Percentiles rank a stretch among this genome's conserved stretches.
phyloP scores from a whole-genome alignment of 2,113 vertebrate genomes.

The Paedocypris sp. region DNA sequence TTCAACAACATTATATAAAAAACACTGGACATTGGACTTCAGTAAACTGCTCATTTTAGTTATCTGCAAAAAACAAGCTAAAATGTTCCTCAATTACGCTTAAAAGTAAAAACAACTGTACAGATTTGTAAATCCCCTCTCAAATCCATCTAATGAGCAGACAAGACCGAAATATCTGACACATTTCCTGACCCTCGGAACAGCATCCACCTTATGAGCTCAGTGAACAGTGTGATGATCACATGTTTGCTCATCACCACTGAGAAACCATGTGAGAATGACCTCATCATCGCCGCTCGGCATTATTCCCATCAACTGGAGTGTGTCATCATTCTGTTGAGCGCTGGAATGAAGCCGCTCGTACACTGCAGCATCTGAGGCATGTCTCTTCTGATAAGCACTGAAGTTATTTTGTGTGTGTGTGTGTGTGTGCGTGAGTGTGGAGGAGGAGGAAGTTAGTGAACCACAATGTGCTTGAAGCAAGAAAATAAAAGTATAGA shows the following conservation, averaged over 20 bases:
- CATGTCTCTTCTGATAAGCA: constrained; percentile 10
- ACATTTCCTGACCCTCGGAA: not conserved
- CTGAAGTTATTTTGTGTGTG: constrained; percentile 7
- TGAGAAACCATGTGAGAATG: constrained; percentile 28
- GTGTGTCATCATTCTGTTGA: constrained; percentile 31
- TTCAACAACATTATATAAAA: too few species aligned
- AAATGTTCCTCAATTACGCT: too few species aligned
- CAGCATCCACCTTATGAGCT: not conserved
- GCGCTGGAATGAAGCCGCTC: constrained; percentile 10
- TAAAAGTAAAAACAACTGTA: not conserved
- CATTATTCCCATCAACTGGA: constrained; percentile 20
- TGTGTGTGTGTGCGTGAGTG: constrained; percentile 1
- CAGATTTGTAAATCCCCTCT: not conserved
- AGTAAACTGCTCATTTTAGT: too few species aligned
- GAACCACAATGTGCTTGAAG: not conserved
- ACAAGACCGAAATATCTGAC: not conserved
- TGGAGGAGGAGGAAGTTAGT: not conserved
- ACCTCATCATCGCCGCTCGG: constrained; percentile 16
- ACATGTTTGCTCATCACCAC: constrained; percentile 15
- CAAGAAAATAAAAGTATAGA: not conserved
- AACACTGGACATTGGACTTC: too few species aligned
- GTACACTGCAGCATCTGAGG: constrained; percentile 10
- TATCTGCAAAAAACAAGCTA: too few species aligned
- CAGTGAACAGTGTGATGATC: constrained; percentile 11
- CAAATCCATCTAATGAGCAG: not conserved